Evolutionary conservation across 2,113 vertebrate species (phyloP).

Genomic region (Ictalurus punctatus): DNA sequence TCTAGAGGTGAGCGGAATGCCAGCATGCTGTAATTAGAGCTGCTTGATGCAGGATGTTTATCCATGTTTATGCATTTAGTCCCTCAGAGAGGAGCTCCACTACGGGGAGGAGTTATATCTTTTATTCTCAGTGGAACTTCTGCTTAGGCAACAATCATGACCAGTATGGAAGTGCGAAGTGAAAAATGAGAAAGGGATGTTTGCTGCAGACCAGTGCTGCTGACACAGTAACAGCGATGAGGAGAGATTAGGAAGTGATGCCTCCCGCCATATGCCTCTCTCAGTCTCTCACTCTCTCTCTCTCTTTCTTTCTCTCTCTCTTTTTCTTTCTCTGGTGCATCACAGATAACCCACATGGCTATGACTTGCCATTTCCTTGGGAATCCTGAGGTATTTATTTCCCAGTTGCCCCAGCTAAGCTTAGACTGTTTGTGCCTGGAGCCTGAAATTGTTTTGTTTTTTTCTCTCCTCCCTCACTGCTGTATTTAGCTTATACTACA

Average conservation of each 20-base stretch:
- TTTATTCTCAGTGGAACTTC: slow-evolving; percentile 22
- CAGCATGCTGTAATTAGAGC: slow-evolving; percentile 40
- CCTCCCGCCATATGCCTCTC: slow-evolving; percentile 6
- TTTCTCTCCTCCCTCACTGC: background rate
- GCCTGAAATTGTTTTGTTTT: background rate
- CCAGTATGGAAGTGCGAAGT: slow-evolving; percentile 32
- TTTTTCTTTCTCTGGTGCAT: slow-evolving; percentile 55
- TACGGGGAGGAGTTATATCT: slow-evolving; percentile 9
- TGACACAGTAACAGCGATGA: slow-evolving; percentile 60
- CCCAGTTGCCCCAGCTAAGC: background rate
- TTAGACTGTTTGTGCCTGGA: slow-evolving; percentile 20
- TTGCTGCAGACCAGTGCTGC: slow-evolving; percentile 72
- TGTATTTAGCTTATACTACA: slow-evolving; percentile 51
- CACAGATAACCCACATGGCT: slow-evolving; percentile 64
- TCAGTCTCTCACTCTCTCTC: background rate
- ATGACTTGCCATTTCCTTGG: slow-evolving; percentile 60
- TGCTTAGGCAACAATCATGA: slow-evolving; percentile 10
- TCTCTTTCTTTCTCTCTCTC: slow-evolving; percentile 32
- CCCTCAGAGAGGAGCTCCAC: slow-evolving; percentile 5
- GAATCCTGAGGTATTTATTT: slow-evolving; percentile 63
- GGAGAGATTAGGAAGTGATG: slow-evolving; percentile 63
- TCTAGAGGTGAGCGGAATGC: slow-evolving; percentile 50
- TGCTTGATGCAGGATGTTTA: slow-evolving; percentile 66
- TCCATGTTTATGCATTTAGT: slow-evolving; percentile 64
- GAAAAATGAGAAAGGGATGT: slow-evolving; percentile 65